Percentiles rank a stretch among this genome's conserved stretches.
These are phyloP conservation scores for Polyommatus icarus DNA, from an alignment of 2,888 invertebrate genomes.

Conservation along the genomic window DNA sequence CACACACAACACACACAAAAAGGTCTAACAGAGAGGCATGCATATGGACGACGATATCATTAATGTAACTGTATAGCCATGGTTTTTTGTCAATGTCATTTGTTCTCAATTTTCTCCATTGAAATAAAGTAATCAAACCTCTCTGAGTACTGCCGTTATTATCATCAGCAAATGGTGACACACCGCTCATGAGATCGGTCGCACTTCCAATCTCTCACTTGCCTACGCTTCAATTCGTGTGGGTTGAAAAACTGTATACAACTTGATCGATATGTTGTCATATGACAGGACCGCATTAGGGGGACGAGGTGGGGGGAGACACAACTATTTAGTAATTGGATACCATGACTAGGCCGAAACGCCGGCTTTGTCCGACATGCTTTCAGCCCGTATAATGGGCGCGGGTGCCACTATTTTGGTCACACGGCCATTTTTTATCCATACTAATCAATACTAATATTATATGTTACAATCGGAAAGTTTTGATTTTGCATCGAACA, in stretches of 20 bases:
- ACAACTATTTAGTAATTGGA: slow-evolving; percentile 44
- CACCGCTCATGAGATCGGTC: too few relatives aligned
- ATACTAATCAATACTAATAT: not conserved
- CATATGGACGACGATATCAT: too few relatives aligned
- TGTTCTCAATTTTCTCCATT: too few relatives aligned
- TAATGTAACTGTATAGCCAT: too few relatives aligned
- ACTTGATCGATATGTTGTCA: slow-evolving; percentile 11
- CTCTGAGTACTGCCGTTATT: too few relatives aligned
- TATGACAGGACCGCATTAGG: slow-evolving; percentile 24
- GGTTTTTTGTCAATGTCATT: too few relatives aligned
- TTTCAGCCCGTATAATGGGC: slow-evolving; percentile 25
- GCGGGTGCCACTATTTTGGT: slow-evolving; percentile 13
- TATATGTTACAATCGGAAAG: too few relatives aligned
- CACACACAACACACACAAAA: too few relatives aligned
- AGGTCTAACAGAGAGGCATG: too few relatives aligned
- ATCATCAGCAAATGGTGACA: too few relatives aligned
- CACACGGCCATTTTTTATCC: not conserved
- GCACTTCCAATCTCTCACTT: not conserved
- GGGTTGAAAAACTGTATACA: not conserved
- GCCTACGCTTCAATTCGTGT: not conserved
- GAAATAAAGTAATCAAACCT: too few relatives aligned
- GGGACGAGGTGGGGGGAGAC: not conserved
- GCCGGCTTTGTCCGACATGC: slow-evolving; percentile 38
- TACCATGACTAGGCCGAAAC: slow-evolving; percentile 40
- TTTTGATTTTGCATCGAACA: too few relatives aligned